Base-by-base conservation (phyloP, 1,140 invertebrate species). In the Nomia melanderi region DNA sequence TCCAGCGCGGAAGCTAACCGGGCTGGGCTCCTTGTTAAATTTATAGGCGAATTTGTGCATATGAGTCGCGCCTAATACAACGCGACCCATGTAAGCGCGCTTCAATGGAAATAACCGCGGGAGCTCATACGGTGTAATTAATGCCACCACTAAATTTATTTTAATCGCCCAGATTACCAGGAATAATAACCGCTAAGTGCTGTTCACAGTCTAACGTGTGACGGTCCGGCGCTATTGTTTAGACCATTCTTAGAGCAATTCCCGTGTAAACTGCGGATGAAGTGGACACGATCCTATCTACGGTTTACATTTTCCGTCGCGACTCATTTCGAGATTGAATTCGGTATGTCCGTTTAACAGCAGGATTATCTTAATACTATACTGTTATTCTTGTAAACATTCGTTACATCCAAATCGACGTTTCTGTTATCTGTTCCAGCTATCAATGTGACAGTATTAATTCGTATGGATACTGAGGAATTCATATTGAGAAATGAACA, bases 141-240 rank as follows among this genome's bases (percentile, higher is more conserved):
- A 89, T 88, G 82, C 80, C 54, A 41, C 59, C 77, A 86, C 86
- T 90, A 88, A 90, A 91, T 91, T 90, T 85, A 87, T 88, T 90
- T 88, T 90, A 89, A 90, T 89, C 86, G 86, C 78, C 67, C 71
- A 87, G 88, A 90, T 91, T 91, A 90, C 83, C 77, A 36, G 74
- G 82, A 82, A 87, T 90, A 90, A 89, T 91, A 90, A 90, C 84
- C 85, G 79, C 88, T 88, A 89, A 89, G 82, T 87, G 86, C 73
- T 84, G 83, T 84, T 75, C 81, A 64, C 63, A 59, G 39, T 72
- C 82, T 75, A 84, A 82, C 79, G 63, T 71, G 66, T 65, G 9
- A 12, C 60, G 12, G 11, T 23, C 1, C 33, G 29, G 29, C 20
- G 20, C 36, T 29, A n/a, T 2, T 70, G 44, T 70, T 39, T 62